A percentile compares a stretch with the other conserved stretches of the same genome.
Conservation (phyloP, 2,888 invertebrate species). For the Crocallis elinguaria region DNA sequence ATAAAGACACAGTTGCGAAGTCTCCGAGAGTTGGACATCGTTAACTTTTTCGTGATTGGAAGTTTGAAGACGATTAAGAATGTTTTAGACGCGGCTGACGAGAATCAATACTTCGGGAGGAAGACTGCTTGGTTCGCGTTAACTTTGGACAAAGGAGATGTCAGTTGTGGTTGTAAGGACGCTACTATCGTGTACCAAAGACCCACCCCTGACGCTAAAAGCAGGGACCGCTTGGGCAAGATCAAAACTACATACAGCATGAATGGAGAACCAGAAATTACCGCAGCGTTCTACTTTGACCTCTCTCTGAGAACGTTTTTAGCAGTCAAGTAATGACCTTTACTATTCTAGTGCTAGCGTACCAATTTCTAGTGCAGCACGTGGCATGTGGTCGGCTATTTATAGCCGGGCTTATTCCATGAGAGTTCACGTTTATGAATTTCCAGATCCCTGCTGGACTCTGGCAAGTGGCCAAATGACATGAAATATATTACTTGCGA, state of each 20-base stretch:
- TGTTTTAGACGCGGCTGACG: constrained; percentile 89
- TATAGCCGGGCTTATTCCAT: constrained; percentile 74
- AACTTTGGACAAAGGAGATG: constrained; percentile 89
- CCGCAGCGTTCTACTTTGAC: constrained; percentile 95
- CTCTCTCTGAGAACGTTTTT: constrained; percentile 89
- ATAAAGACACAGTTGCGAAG: constrained; percentile 89
- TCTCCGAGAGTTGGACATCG: constrained; percentile 92
- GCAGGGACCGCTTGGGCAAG: constrained; percentile 88
- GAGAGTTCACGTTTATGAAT: constrained; percentile 70
- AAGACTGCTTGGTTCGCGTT: constrained; percentile 96
- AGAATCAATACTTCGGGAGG: constrained; percentile 90
- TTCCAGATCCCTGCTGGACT: constrained; percentile 88
- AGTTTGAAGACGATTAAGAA: constrained; percentile 88
- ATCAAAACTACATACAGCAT: constrained; percentile 89
- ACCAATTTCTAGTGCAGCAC: constrained; percentile 59
- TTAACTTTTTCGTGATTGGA: constrained; percentile 95
- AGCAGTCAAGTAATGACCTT: constrained; percentile 87
- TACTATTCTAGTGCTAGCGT: constrained; percentile 58
- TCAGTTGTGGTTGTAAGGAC: constrained; percentile 90
- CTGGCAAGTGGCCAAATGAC: constrained; percentile 89
- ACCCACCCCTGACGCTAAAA: constrained; percentile 88
- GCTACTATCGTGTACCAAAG: constrained; percentile 90
- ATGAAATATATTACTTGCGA: constrained; percentile 91
- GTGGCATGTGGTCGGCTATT: constrained; percentile 64
- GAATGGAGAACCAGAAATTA: constrained; percentile 89